Base-by-base conservation (phyloP, 1,140 invertebrate species). In the Zaprionus camerounensis region DNA sequence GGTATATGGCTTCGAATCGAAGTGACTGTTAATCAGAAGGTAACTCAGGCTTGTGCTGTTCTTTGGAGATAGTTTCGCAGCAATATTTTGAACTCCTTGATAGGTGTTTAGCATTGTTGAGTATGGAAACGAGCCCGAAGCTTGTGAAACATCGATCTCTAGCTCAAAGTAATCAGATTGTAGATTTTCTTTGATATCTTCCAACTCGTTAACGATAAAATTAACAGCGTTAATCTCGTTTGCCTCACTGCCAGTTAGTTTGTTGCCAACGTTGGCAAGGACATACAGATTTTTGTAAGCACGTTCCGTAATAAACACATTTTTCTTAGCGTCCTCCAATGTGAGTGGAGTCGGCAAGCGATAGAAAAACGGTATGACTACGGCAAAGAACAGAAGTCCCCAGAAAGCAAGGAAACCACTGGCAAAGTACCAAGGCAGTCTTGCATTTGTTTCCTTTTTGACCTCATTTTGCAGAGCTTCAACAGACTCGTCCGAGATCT, bases 11-110 rank as follows among this genome's bases (percentile, higher is more conserved):
- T 98, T 97, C 55, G 97, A 96, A 93, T 99, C 98, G 93, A 96
- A 98, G 94, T 99, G 98, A 92, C 98, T 99, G 93, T 99, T 99
- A 55, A 99, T 94, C 55, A 99, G 93, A 64, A 99, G 93, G 88
- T 97, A 82, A 0, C 64, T 70, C 6, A 70, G 26, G 17, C 86
- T 91, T 0, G 71, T 82, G 9, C 78, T 80, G 20, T 63, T 76
- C 79, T 93, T 93, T 0, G 94, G 93, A 24, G 95, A 94, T 65
- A 98, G 92, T 92, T 95, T 96, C 0, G 96, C 97, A 41, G 97
- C 93, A 56, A 98, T 94, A 93, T 98, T 98, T 79, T 96, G 95
- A 55, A 96, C 94, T 77, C 94, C 94, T 80, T 93, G 94, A 72
- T 96, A 96, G 70, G 95, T 94, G 91, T 95, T 95, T 1, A 96